Conservation (phyloP, 2,797 vertebrate species). For the Dendrocincla tyrannina region DNA sequence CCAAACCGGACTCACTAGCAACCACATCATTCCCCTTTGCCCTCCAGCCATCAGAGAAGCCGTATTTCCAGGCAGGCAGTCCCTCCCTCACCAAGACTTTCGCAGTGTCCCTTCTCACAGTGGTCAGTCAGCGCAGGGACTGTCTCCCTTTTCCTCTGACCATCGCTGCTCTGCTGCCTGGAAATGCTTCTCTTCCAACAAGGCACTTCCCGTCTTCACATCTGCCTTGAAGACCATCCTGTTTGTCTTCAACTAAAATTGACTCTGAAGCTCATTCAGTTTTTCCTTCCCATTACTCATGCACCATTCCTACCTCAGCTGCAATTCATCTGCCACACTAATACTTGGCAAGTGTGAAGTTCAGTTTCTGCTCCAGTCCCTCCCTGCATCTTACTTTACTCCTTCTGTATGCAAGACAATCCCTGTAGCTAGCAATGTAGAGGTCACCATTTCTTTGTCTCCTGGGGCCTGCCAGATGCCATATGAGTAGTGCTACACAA, state of each 20-base stretch:
- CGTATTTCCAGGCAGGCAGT: not conserved
- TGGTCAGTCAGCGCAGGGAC: not conserved
- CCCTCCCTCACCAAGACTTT: not conserved
- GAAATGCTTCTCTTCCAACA: not conserved
- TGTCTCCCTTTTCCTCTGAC: not conserved
- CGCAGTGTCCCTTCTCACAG: not conserved
- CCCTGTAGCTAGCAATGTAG: not conserved
- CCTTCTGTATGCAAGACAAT: not conserved
- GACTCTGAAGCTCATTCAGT: conserved; percentile 13
- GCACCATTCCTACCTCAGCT: conserved; percentile 30
- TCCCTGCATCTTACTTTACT: not conserved
- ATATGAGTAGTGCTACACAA: not conserved
- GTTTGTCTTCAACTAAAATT: conserved; percentile 12
- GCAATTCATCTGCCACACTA: conserved; percentile 38
- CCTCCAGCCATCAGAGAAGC: not conserved
- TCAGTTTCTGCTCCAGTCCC: not conserved
- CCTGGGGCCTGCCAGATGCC: not conserved
- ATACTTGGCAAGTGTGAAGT: not conserved
- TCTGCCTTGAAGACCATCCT: conserved; percentile 44
- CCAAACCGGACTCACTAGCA: not conserved
- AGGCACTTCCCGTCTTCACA: not conserved
- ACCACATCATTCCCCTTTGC: not conserved
- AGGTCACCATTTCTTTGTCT: not conserved
- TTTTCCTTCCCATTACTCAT: conserved; percentile 56
- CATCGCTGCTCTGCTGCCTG: not conserved